phyloP scores from a whole-genome alignment of 1,140 invertebrate species.

The Drosophila tani region DNA sequence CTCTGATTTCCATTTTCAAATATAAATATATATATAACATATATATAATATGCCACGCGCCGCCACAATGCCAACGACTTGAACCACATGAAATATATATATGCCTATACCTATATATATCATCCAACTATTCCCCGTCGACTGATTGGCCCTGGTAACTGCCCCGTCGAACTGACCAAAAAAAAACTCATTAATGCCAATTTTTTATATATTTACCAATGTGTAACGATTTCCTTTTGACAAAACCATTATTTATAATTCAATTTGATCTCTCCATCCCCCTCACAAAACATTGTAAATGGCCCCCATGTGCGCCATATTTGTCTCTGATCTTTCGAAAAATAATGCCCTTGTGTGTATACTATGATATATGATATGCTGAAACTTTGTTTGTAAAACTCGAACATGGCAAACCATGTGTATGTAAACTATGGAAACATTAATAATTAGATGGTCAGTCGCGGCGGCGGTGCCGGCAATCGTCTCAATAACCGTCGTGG shows the following conservation, averaged over 20 bases:
- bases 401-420: slow-evolving; percentile 5
- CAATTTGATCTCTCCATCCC: slow-evolving; percentile 13
- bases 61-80: slow-evolving; percentile 54
- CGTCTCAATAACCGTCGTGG: slow-evolving; percentile 85
- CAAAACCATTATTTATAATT: slow-evolving; percentile 18
- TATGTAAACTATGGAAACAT: slow-evolving; percentile 15
- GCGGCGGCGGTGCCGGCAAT: slow-evolving; percentile 84
- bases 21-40: slow-evolving; percentile 1
- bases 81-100: slow-evolving; percentile 34
- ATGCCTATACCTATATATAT: slow-evolving; percentile 14
- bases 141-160: slow-evolving; percentile 71
- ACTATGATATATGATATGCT: slow-evolving; percentile 3
- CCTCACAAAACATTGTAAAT: slow-evolving; percentile 43
- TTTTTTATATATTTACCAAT: slow-evolving; percentile 26
- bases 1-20: slow-evolving; percentile 66
- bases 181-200: slow-evolving; percentile 19
- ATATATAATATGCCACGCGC: slow-evolving; percentile 54
- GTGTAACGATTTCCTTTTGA: slow-evolving; percentile 22
- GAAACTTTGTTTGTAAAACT: slow-evolving; percentile 37
- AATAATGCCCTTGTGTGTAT: not conserved
- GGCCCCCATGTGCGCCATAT: slow-evolving; percentile 35
- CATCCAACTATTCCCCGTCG: slow-evolving; percentile 69
- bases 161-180: slow-evolving; percentile 69
- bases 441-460: slow-evolving; percentile 82
- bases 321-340: slow-evolving; percentile 30